Percentiles rank a stretch among this genome's conserved stretches.
These are phyloP conservation scores for Papilio demoleus DNA, from an alignment of 2,888 invertebrate genomes.

Conservation along the genomic window DNA sequence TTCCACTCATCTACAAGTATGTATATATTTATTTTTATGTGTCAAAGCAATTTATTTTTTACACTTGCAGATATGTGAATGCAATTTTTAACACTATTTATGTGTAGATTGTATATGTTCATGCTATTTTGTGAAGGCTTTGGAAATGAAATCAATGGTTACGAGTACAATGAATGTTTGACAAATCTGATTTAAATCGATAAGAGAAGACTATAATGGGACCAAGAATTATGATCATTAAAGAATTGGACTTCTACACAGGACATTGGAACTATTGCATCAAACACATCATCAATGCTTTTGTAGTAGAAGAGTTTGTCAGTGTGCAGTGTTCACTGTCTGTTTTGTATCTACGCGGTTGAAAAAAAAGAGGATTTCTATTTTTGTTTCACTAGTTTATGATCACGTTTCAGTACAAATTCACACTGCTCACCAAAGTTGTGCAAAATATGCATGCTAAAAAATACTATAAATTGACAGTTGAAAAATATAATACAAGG, in stretches of 20 bases:
- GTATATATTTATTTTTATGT: conserved; percentile 60
- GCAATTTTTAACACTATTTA: conserved; percentile 54
- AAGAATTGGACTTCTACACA: conserved; percentile 4
- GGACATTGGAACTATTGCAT: conserved; percentile 33
- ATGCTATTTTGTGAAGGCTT: conserved; percentile 65
- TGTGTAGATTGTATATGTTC: conserved; percentile 57
- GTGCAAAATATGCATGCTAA: conserved; percentile 61
- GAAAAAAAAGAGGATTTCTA: conserved; percentile 44
- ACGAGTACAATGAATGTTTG: conserved; percentile 50
- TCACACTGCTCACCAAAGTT: conserved; percentile 70
- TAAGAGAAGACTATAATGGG: conserved; percentile 20
- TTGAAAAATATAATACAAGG: conserved; percentile 47
- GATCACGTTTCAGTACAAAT: conserved; percentile 78
- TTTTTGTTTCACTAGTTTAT: conserved; percentile 73
- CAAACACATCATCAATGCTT: conserved; percentile 54
- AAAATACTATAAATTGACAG: conserved; percentile 51
- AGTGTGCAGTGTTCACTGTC: conserved; percentile 47
- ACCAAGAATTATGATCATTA: conserved; percentile 16
- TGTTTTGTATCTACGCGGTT: conserved; percentile 52
- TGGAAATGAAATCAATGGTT: conserved; percentile 65
- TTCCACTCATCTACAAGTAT: conserved; percentile 93
- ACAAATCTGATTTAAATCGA: conserved; percentile 30
- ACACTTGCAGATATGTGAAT: conserved; percentile 66
- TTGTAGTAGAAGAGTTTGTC: conserved; percentile 43
- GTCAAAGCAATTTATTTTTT: conserved; percentile 59